phyloP scores from a whole-genome alignment of 1,140 invertebrate species.

The Cyphomyrmex costatus region DNA sequence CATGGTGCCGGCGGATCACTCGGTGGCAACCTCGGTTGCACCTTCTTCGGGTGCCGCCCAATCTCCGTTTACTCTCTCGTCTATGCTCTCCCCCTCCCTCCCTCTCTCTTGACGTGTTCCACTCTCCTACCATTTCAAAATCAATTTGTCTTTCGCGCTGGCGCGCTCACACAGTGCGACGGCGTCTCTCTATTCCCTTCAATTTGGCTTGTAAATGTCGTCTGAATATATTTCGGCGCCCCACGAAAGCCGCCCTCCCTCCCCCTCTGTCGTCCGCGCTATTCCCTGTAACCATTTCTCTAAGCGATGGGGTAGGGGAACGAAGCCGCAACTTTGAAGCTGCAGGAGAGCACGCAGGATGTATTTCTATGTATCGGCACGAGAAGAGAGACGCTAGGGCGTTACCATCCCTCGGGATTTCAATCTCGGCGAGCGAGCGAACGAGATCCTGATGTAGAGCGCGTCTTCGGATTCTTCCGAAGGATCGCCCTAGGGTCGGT shows the following conservation, averaged over 20 bases:
- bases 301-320: conserved; percentile 24
- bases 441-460: conserved; percentile 49
- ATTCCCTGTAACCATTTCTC: conserved; percentile 61
- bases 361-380: conserved; percentile 64
- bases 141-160: conserved; percentile 83
- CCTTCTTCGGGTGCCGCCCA: conserved; percentile 36
- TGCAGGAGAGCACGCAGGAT: conserved; percentile 41
- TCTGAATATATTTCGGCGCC: conserved; percentile 81
- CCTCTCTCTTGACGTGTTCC: conserved; percentile 53
- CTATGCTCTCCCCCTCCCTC: conserved; percentile 12
- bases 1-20: conserved; percentile 58
- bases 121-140: conserved; percentile 82
- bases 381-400: conserved; percentile 30
- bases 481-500: conserved; percentile 57
- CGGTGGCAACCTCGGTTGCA: conserved; percentile 51
- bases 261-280: conserved; percentile 10
- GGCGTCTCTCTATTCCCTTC: conserved; percentile 81
- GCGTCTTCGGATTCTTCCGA: conserved; percentile 62
- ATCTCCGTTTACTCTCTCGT: conserved; percentile 16
- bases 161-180: conserved; percentile 66
- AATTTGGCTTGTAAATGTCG: conserved; percentile 85
- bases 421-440: conserved; percentile 63
- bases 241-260: not conserved
- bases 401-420: conserved; percentile 63
- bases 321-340: conserved; percentile 26